A percentile compares a stretch with the other conserved stretches of the same genome.
phyloP scores from a whole-genome alignment of 2,113 vertebrate species.

The Catagonus wagneri region DNA sequence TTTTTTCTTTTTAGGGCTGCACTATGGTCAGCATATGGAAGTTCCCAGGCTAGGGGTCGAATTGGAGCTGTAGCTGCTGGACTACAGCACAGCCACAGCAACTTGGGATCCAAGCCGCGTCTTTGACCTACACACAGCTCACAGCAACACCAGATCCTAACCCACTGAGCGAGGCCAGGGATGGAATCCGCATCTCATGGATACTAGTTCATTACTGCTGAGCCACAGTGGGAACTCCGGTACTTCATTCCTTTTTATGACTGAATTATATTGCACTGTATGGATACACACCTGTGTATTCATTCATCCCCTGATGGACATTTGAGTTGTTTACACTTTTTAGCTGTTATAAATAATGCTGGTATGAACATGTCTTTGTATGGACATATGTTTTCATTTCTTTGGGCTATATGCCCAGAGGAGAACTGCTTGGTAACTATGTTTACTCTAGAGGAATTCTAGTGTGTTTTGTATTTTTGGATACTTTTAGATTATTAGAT shows the following conservation, averaged over 20 bases:
- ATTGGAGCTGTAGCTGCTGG: too few species aligned
- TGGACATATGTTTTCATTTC: neutral
- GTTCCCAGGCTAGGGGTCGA: too few species aligned
- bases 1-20: too few species aligned
- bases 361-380: neutral
- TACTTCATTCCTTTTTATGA: neutral
- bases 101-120: too few species aligned
- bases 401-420: neutral
- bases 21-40: too few species aligned
- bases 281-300: neutral
- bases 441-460: neutral
- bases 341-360: neutral
- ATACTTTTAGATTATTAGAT: neutral
- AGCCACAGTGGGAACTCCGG: too few species aligned
- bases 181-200: too few species aligned
- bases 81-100: too few species aligned
- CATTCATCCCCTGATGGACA: neutral
- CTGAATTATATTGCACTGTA: neutral
- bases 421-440: neutral
- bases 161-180: too few species aligned
- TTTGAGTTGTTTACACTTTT: neutral
- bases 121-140: too few species aligned
- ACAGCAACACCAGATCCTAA: too few species aligned
- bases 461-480: neutral
- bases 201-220: too few species aligned